Evolutionary conservation across 2,797 vertebrate genomes (phyloP).

Genomic region (Molossus molossus): DNA sequence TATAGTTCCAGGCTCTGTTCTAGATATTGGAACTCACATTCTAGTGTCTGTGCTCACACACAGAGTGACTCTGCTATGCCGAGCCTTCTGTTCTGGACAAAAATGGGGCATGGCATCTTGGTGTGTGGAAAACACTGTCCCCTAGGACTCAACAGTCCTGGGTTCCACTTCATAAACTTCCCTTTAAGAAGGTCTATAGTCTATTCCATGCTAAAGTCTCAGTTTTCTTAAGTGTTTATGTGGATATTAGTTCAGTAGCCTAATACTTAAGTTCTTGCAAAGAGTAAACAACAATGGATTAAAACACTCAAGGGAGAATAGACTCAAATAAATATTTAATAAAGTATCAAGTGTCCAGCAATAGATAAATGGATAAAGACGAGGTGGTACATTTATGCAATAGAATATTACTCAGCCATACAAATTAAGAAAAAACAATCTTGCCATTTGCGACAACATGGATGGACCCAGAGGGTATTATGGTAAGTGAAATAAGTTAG

Average conservation of each 20-base stretch:
- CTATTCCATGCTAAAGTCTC: background rate
- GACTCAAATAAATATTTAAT: background rate
- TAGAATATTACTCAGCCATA: background rate
- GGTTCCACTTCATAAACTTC: background rate
- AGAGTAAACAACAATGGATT: background rate
- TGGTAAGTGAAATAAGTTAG: background rate
- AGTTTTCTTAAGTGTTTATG: background rate
- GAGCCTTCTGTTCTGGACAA: background rate
- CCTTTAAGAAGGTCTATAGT: background rate
- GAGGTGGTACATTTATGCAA: background rate
- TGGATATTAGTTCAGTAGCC: background rate
- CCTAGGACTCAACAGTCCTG: background rate
- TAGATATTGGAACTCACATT: too few relatives aligned
- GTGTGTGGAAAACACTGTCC: background rate
- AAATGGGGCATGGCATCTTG: background rate
- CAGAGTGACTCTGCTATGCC: background rate
- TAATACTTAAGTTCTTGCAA: background rate
- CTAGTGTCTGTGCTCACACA: background rate
- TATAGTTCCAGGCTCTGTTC: background rate
- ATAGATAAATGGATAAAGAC: background rate
- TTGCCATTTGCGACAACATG: background rate
- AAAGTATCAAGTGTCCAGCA: background rate
- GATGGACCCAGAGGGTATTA: background rate
- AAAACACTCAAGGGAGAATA: background rate
- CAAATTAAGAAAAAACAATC: background rate